Evolutionary conservation across 2,888 invertebrate species (phyloP).

Genomic region (Apamea crenata): DNA sequence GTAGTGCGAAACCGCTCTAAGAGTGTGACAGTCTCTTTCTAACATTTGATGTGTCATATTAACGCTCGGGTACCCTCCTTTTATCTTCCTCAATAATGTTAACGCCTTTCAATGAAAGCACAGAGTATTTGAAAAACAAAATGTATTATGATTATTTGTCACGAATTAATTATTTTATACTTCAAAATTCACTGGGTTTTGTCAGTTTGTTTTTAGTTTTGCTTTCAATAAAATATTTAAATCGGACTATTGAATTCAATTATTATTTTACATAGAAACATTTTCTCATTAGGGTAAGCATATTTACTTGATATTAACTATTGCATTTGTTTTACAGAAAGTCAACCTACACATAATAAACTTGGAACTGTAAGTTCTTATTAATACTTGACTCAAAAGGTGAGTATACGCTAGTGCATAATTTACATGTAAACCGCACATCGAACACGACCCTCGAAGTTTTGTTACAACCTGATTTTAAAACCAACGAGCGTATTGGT

Average conservation of each 20-base stretch:
- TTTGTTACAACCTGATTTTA: neutral
- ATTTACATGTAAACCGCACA: neutral
- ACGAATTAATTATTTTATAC: neutral
- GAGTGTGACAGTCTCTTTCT: neutral
- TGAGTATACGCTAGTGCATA: neutral
- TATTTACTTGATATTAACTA: slow-evolving; percentile 25
- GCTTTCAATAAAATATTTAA: slow-evolving; percentile 27
- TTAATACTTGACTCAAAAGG: neutral
- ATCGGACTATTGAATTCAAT: neutral
- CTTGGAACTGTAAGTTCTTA: slow-evolving; percentile 46
- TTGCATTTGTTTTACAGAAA: slow-evolving; percentile 49
- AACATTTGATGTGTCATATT: neutral
- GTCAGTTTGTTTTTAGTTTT: slow-evolving; percentile 13
- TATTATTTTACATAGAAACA: neutral
- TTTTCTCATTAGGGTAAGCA: slow-evolving; percentile 26
- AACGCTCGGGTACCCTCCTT: neutral
- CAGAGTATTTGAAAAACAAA: neutral
- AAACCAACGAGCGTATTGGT: neutral
- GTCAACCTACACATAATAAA: slow-evolving; percentile 13
- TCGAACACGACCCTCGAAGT: neutral
- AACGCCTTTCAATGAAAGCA: neutral
- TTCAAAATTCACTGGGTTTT: neutral
- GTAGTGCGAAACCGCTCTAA: no score
- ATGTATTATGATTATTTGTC: neutral
- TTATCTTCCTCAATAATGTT: neutral